These are phyloP conservation scores for Labrus mixtus DNA, from an alignment of 2,113 vertebrate genomes.

Conservation along the genomic window DNA sequence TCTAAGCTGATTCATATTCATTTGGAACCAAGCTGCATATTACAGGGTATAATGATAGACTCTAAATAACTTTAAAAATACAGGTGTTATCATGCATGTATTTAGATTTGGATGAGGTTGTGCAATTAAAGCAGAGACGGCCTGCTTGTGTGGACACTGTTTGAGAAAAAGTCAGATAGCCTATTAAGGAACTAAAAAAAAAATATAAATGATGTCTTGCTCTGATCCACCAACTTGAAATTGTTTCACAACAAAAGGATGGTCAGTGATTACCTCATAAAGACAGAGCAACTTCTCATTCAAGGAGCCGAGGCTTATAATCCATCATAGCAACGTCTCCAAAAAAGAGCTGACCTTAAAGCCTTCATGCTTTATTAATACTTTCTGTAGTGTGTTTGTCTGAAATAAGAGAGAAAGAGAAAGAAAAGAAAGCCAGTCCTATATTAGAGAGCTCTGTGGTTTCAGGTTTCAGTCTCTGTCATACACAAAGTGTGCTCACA, in stretches of 20 bases:
- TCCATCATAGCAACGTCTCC: neutral
- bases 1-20: neutral
- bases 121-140: neutral
- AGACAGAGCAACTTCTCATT: neutral
- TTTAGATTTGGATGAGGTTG: constrained; percentile 12
- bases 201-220: neutral
- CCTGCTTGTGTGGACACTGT: constrained; percentile 4
- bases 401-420: neutral
- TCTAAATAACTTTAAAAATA: constrained; percentile 18
- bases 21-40: neutral
- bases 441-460: constrained; percentile 17
- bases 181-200: neutral
- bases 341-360: neutral
- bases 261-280: neutral
- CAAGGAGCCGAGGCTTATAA: neutral
- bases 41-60: constrained; percentile 8
- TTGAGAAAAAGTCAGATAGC: constrained; percentile 2
- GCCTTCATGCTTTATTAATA: neutral
- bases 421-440: neutral
- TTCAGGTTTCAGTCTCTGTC: constrained; percentile 10
- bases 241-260: neutral
- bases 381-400: neutral
- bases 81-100: neutral
- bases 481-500: constrained; percentile 50
- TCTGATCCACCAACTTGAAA: neutral